Conservation (phyloP, 2,113 vertebrate species). For the Pardalotus punctatus region DNA sequence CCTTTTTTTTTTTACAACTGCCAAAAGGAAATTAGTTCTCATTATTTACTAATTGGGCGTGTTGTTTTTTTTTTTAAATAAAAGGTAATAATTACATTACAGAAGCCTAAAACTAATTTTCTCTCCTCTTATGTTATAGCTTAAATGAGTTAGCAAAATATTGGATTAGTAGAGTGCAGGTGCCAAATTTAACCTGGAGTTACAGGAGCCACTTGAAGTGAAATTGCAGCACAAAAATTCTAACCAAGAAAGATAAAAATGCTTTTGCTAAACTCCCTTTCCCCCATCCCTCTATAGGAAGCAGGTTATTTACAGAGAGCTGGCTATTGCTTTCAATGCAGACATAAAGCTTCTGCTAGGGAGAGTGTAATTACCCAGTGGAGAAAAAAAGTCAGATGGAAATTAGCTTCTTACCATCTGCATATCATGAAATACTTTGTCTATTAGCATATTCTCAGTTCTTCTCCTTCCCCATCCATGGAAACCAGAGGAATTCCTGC, state of each 20-base stretch:
- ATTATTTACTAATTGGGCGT: conserved; percentile 55
- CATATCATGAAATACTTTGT: neutral
- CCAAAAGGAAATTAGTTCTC: conserved; percentile 38
- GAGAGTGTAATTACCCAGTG: neutral
- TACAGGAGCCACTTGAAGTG: neutral
- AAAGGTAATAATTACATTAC: conserved; percentile 39
- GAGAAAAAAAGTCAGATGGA: conserved; percentile 9
- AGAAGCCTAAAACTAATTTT: conserved; percentile 27
- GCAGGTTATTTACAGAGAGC: neutral
- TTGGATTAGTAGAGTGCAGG: neutral
- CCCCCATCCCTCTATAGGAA: neutral
- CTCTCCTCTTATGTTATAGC: neutral
- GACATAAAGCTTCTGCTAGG: conserved; percentile 1
- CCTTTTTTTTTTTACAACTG: neutral
- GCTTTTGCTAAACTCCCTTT: neutral
- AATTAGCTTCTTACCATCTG: conserved; percentile 17
- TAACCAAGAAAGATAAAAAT: neutral
- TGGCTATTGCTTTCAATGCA: neutral
- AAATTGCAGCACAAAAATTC: conserved; percentile 13
- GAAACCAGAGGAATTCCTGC: neutral
- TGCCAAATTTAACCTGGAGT: conserved; percentile 43
- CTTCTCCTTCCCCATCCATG: neutral
- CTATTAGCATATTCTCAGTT: neutral
- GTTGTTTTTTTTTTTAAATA: neutral
- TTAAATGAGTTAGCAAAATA: conserved; percentile 30